These are phyloP conservation scores for Helobdella robusta DNA, from an alignment of 2,888 invertebrate genomes.

Conservation along the genomic window DNA sequence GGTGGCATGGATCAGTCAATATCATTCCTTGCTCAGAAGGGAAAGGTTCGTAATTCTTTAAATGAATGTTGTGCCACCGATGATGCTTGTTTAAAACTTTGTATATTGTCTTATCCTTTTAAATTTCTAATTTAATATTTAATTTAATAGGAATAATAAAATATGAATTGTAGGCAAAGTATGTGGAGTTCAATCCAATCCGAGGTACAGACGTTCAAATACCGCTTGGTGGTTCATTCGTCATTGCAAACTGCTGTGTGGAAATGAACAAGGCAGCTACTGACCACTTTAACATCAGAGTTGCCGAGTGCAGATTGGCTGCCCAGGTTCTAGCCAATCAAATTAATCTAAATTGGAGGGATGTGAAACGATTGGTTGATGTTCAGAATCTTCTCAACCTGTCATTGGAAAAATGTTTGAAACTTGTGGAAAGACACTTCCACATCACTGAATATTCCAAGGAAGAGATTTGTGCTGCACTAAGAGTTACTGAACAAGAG, in stretches of 20 bases:
- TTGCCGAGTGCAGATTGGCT: constrained; percentile 86
- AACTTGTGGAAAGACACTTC: constrained; percentile 55
- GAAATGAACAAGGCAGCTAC: constrained; percentile 89
- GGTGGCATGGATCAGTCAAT: constrained; percentile 99
- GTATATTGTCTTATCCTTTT: too few relatives aligned
- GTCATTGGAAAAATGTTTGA: constrained; percentile 62
- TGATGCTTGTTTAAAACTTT: neutral
- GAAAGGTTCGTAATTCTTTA: constrained; percentile 42
- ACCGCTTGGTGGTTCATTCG: constrained; percentile 74
- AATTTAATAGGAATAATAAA: too few relatives aligned
- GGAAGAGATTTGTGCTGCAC: constrained; percentile 44
- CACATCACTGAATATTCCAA: constrained; percentile 43
- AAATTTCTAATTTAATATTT: too few relatives aligned
- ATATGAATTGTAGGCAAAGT: constrained; percentile 62
- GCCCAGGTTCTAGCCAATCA: constrained; percentile 57
- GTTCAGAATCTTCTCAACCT: constrained; percentile 62
- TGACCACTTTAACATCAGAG: constrained; percentile 76
- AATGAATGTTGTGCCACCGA: neutral
- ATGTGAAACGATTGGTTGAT: constrained; percentile 62
- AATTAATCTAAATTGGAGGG: constrained; percentile 58
- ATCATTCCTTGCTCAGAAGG: constrained; percentile 69
- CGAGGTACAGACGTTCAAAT: constrained; percentile 56
- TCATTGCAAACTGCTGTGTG: constrained; percentile 74
- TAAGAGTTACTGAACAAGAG: constrained; percentile 53
- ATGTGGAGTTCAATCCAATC: constrained; percentile 81